Evolutionary conservation across 2,113 vertebrate genomes (phyloP).

Genomic region (Baryphthengus martii): DNA sequence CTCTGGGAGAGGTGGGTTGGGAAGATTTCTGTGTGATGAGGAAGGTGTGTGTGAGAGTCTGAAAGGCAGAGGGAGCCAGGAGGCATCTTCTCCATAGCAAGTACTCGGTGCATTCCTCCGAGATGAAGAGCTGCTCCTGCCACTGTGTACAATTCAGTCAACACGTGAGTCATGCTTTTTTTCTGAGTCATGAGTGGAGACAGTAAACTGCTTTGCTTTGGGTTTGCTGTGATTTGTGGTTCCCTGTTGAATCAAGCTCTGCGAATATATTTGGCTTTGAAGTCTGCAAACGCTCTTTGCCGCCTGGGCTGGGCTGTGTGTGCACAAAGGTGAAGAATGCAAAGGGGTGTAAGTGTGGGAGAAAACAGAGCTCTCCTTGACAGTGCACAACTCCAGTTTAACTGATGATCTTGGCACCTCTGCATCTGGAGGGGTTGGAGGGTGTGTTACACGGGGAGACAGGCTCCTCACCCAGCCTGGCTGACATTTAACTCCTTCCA

Average conservation of each 20-base stretch:
- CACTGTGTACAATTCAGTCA: neutral
- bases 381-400: neutral
- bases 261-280: neutral
- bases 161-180: neutral
- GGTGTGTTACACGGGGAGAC: neutral
- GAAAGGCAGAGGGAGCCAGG: constrained; percentile 31
- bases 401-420: neutral
- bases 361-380: neutral
- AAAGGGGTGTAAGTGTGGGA: neutral
- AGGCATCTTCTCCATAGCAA: constrained; percentile 16
- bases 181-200: neutral
- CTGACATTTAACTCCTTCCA: neutral
- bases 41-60: constrained; percentile 11
- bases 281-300: neutral
- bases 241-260: neutral
- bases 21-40: neutral
- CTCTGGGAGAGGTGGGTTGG: neutral
- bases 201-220: neutral
- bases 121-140: constrained; percentile 43
- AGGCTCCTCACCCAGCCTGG: neutral
- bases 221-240: neutral
- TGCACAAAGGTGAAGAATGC: neutral
- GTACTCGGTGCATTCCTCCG: constrained; percentile 26
- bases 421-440: neutral
- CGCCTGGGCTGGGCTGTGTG: neutral